Conservation (phyloP, 2,113 vertebrate species). For the Mesoclemmys tuberculata region DNA sequence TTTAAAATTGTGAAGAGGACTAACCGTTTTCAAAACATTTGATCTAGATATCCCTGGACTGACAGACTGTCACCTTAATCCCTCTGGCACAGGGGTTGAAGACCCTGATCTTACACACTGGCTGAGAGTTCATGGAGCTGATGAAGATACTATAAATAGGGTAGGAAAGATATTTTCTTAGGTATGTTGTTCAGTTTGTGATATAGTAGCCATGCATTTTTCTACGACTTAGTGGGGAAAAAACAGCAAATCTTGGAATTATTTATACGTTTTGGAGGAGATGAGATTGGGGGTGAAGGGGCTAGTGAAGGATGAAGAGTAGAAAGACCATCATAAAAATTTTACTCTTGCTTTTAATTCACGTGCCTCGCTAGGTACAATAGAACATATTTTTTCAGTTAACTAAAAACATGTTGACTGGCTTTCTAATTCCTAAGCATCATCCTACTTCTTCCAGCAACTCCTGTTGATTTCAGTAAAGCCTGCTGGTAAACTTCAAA, state of each 20-base stretch:
- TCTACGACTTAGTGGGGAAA: neutral
- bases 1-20: neutral
- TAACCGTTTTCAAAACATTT: slow-evolving; percentile 22
- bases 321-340: neutral
- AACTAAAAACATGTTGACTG: neutral
- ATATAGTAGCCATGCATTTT: neutral
- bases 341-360: neutral
- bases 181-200: neutral
- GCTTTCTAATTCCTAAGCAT: slow-evolving; percentile 21
- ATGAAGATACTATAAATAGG: slow-evolving; percentile 89
- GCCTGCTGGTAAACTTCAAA: neutral
- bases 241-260: neutral
- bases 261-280: neutral
- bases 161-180: slow-evolving; percentile 72
- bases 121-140: slow-evolving; percentile 87
- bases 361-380: neutral
- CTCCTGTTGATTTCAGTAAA: neutral
- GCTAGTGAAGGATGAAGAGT: neutral
- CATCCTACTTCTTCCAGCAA: neutral
- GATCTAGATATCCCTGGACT: slow-evolving; percentile 80
- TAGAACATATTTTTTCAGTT: neutral
- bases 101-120: slow-evolving; percentile 88
- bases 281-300: neutral
- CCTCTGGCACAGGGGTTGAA: slow-evolving; percentile 56
- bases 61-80: slow-evolving; percentile 63